Conservation (phyloP, 2,888 invertebrate genomes). For the Gandaritis pyraliata region DNA sequence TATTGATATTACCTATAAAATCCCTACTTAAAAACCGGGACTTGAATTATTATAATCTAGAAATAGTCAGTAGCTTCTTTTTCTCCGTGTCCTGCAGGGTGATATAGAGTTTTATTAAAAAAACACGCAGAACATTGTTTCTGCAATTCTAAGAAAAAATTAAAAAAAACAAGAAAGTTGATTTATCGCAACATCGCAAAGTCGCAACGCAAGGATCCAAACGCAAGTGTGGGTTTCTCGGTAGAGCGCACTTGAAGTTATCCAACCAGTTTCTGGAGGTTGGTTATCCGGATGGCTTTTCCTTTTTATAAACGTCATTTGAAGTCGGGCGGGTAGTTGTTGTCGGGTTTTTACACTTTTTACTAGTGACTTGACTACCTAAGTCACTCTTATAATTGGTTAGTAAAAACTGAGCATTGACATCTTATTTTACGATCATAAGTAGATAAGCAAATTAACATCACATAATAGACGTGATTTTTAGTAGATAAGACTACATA, state of each 20-base stretch:
- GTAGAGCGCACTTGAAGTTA: conserved; percentile 69
- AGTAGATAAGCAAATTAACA: not conserved
- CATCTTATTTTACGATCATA: not conserved
- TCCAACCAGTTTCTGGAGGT: conserved; percentile 61
- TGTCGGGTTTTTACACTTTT: conserved; percentile 80
- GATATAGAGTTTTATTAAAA: not conserved
- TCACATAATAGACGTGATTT: not conserved
- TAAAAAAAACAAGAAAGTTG: conserved; percentile 55
- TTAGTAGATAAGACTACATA: too few species aligned
- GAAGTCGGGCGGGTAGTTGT: conserved; percentile 68
- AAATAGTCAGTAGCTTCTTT: too few species aligned
- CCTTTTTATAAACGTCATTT: conserved; percentile 66
- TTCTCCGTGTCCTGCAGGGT: too few species aligned
- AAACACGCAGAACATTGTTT: conserved; percentile 4
- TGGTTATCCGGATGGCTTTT: conserved; percentile 58
- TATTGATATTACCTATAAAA: too few species aligned
- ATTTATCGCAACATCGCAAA: conserved; percentile 65
- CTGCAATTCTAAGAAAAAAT: conserved; percentile 13
- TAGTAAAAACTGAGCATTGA: conserved; percentile 9
- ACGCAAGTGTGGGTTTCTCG: conserved; percentile 65
- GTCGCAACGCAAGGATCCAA: conserved; percentile 65
- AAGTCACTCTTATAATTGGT: conserved; percentile 7
- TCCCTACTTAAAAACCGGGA: too few species aligned
- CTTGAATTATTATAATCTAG: too few species aligned
- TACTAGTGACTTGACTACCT: conserved; percentile 63